Conservation (phyloP, 1,140 invertebrate genomes). For the Diabrotica virgifera region DNA sequence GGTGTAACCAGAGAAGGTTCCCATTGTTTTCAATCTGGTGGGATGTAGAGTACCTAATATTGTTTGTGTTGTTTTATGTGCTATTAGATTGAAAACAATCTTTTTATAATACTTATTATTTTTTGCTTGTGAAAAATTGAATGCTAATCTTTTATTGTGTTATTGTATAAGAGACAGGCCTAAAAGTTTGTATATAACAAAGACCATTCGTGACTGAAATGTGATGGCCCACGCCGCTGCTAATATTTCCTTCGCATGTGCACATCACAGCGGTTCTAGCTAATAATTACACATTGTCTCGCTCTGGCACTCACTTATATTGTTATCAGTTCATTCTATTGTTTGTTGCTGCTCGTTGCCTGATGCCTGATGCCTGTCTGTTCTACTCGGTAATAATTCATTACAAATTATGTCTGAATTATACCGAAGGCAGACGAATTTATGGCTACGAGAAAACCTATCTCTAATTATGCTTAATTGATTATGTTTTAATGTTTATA, state of each 20-base stretch:
- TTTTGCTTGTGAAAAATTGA: too few relatives aligned
- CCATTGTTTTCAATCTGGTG: too few relatives aligned
- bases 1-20: too few relatives aligned
- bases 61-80: too few relatives aligned
- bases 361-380: conserved; percentile 12
- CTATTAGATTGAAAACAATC: too few relatives aligned
- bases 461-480: conserved; percentile 7
- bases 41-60: too few relatives aligned
- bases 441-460: conserved; percentile 4
- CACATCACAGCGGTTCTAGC: conserved; percentile 27
- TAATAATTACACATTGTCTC: conserved; percentile 34
- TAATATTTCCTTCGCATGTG: conserved; percentile 36
- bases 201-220: conserved; percentile 30
- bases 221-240: conserved; percentile 15
- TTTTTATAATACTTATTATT: too few relatives aligned
- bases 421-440: conserved; percentile 7
- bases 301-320: conserved; percentile 35
- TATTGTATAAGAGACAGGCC: too few relatives aligned
- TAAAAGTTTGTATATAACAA: conserved; percentile 10
- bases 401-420: conserved; percentile 11
- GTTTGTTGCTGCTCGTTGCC: background rate
- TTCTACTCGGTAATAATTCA: conserved; percentile 8
- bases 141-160: too few relatives aligned
- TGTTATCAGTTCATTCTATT: conserved; percentile 17
- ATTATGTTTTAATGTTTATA: conserved; percentile 11